Percentiles rank a stretch among this genome's conserved stretches.
phyloP scores from a whole-genome alignment of 2,797 vertebrate species.

The Rhinichthys osculus region DNA sequence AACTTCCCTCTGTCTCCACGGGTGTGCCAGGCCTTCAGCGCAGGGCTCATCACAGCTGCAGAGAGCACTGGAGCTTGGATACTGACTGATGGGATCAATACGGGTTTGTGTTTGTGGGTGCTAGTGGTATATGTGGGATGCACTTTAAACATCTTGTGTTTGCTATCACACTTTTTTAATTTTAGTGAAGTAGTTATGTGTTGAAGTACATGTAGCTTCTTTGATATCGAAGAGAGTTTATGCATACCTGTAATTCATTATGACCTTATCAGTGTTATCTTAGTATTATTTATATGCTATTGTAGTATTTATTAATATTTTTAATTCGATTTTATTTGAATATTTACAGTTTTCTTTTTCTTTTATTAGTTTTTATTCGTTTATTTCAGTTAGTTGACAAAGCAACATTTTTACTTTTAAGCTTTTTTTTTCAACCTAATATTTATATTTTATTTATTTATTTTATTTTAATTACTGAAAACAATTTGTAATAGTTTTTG shows the following conservation, averaged over 20 bases:
- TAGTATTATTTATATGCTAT: neutral
- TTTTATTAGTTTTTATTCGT: neutral
- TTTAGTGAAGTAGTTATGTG: neutral
- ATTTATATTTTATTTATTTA: neutral
- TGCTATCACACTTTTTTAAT: neutral
- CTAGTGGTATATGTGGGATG: neutral
- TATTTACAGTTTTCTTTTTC: neutral
- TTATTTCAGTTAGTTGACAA: neutral
- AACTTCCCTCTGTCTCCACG: slow-evolving; percentile 89
- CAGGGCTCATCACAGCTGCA: slow-evolving; percentile 90
- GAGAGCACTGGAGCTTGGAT: slow-evolving; percentile 96
- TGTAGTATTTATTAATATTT: neutral
- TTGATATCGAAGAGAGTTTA: too few relatives aligned
- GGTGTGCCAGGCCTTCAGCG: slow-evolving; percentile 88
- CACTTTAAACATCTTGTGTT: neutral
- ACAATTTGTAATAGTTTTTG: neutral
- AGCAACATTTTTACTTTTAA: neutral
- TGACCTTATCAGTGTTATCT: neutral
- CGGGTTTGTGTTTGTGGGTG: slow-evolving; percentile 73
- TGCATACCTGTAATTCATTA: too few relatives aligned
- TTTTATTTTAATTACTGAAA: neutral
- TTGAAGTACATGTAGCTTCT: too few relatives aligned
- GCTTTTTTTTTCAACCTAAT: neutral
- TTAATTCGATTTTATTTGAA: neutral
- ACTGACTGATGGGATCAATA: slow-evolving; percentile 93